Conservation (phyloP, 2,113 vertebrate species). For the Silurus asotus region DNA sequence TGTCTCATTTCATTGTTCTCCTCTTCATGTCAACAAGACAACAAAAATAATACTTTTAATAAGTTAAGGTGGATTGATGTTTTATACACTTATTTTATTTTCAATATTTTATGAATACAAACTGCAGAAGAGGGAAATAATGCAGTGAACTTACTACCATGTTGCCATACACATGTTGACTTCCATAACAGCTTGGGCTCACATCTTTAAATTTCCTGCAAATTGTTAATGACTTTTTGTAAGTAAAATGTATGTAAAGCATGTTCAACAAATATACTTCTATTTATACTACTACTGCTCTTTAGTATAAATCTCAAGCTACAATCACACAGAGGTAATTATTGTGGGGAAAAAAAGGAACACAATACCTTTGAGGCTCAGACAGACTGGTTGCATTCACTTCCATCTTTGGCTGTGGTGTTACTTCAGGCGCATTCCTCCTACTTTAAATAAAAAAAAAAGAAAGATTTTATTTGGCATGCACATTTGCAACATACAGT, state of each 20-base stretch:
- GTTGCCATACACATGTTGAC: slow-evolving; percentile 38
- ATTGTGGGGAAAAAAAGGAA: background rate
- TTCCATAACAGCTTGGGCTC: background rate
- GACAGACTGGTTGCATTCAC: background rate
- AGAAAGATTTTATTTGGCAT: background rate
- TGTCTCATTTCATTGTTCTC: background rate
- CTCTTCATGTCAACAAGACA: background rate
- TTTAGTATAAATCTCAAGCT: background rate
- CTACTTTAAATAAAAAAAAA: background rate
- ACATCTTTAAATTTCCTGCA: slow-evolving; percentile 20
- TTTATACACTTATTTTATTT: background rate
- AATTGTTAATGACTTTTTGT: background rate
- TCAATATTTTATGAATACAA: background rate
- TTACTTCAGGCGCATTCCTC: background rate
- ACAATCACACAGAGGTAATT: background rate
- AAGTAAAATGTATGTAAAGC: background rate
- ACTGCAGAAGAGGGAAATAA: background rate
- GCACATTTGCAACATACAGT: background rate
- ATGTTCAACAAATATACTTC: background rate
- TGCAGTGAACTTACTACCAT: slow-evolving; percentile 15
- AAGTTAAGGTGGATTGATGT: no score
- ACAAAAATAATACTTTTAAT: background rate
- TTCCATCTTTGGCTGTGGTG: slow-evolving; percentile 13
- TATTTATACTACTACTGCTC: background rate
- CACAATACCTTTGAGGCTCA: slow-evolving; percentile 21